A percentile compares a stretch with the other conserved stretches of the same genome.
These are phyloP conservation scores for Felis chaus DNA, from an alignment of 2,113 vertebrate genomes.

Conservation along the genomic window DNA sequence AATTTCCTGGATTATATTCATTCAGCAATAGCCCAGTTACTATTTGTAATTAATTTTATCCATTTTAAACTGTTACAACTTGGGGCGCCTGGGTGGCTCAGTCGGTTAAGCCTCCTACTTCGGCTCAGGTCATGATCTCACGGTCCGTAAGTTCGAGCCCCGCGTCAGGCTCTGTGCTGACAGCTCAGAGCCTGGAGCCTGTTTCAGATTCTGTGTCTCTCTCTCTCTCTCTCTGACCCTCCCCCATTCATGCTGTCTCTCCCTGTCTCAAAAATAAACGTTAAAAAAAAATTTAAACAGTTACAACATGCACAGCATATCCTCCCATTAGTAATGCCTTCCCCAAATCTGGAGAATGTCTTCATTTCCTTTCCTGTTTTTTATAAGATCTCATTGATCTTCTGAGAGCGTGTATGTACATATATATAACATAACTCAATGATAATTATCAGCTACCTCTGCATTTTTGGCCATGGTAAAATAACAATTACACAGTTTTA, in stretches of 20 bases:
- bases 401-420: background rate
- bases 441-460: background rate
- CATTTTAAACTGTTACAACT: background rate
- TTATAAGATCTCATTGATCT: background rate
- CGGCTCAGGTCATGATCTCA: too few species aligned
- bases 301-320: background rate
- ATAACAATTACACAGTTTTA: background rate
- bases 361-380: background rate
- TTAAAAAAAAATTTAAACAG: background rate
- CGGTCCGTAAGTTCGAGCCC: too few species aligned
- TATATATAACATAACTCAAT: background rate
- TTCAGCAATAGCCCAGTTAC: background rate
- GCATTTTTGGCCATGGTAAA: background rate
- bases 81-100: too few species aligned
- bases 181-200: too few species aligned
- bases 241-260: too few species aligned
- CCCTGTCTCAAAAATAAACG: too few species aligned
- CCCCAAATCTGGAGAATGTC: background rate
- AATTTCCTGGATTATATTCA: background rate
- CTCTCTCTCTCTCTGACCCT: too few species aligned
- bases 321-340: background rate
- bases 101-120: too few species aligned
- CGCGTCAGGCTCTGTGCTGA: too few species aligned
- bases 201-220: too few species aligned
- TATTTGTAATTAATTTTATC: background rate